These are phyloP conservation scores for Alloscopus bannaensis DNA, from an alignment of 2,888 invertebrate species.

Conservation along the genomic window DNA sequence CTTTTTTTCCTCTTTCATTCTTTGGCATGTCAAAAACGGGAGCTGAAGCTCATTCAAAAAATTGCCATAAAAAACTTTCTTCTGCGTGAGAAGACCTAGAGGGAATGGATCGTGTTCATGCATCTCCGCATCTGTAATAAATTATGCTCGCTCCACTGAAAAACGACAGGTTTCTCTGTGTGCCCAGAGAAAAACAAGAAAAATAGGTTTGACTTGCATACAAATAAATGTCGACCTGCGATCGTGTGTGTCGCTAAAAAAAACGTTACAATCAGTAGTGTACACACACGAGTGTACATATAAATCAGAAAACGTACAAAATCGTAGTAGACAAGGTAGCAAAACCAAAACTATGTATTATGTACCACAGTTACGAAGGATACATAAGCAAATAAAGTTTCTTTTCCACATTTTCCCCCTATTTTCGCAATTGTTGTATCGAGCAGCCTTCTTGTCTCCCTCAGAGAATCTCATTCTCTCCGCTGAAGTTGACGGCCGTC, in stretches of 20 bases:
- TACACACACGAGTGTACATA: too few relatives aligned
- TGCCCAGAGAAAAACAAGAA: constrained; percentile 21
- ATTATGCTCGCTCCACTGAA: constrained; percentile 58
- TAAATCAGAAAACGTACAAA: too few relatives aligned
- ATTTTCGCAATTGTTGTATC: too few relatives aligned
- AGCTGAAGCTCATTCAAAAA: too few relatives aligned
- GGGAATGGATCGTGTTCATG: too few relatives aligned
- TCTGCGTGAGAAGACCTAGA: too few relatives aligned
- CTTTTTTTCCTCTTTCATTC: constrained; percentile 31
- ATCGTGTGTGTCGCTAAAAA: constrained; percentile 29
- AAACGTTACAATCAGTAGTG: constrained; percentile 40
- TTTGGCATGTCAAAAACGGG: constrained; percentile 17
- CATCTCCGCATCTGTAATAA: constrained; percentile 46
- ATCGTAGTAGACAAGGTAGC: too few relatives aligned
- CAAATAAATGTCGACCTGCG: constrained; percentile 46
- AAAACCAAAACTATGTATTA: not conserved
- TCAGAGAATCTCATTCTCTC: too few relatives aligned
- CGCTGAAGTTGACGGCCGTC: too few relatives aligned
- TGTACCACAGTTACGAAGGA: not conserved
- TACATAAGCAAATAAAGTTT: not conserved
- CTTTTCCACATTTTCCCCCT: constrained; percentile 5
- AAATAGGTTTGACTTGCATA: constrained; percentile 33
- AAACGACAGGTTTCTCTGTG: constrained; percentile 57
- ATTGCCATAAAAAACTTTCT: too few relatives aligned
- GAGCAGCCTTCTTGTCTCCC: too few relatives aligned